phyloP scores from a whole-genome alignment of 2,797 vertebrate species.

The Apodemus agrarius region DNA sequence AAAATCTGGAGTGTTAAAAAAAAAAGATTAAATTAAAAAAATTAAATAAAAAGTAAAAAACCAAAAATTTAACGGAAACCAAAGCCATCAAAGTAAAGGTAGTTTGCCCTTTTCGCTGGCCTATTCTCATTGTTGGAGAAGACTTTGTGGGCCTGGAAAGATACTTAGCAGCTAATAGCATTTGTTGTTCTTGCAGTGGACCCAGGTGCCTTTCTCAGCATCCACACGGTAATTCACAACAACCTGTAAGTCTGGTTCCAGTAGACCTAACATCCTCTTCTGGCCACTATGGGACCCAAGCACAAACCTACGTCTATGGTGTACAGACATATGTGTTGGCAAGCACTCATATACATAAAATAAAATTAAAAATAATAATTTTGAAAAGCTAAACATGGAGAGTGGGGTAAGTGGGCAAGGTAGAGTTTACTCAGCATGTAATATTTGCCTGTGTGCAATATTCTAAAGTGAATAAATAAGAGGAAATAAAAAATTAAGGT shows the following conservation, averaged over 20 bases:
- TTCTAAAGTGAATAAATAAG: not conserved
- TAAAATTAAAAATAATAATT: not conserved
- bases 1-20: too few species aligned
- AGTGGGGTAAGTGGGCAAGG: not conserved
- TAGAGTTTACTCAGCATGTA: not conserved
- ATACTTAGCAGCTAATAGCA: not conserved
- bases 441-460: not conserved
- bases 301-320: too few species aligned
- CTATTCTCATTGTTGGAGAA: not conserved
- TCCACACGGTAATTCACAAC: not conserved
- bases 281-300: not conserved
- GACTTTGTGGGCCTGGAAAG: not conserved
- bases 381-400: not conserved
- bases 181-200: not conserved
- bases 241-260: not conserved
- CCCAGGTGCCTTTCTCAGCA: not conserved
- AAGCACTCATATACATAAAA: not conserved
- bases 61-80: not conserved
- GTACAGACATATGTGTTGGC: too few species aligned
- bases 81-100: not conserved
- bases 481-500: not conserved
- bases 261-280: not conserved
- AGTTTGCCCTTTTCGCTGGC: constrained; percentile 15
- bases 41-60: too few species aligned
- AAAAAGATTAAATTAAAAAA: too few species aligned